Conservation (phyloP, 2,797 vertebrate genomes). For the Onychomys leucogaster region DNA sequence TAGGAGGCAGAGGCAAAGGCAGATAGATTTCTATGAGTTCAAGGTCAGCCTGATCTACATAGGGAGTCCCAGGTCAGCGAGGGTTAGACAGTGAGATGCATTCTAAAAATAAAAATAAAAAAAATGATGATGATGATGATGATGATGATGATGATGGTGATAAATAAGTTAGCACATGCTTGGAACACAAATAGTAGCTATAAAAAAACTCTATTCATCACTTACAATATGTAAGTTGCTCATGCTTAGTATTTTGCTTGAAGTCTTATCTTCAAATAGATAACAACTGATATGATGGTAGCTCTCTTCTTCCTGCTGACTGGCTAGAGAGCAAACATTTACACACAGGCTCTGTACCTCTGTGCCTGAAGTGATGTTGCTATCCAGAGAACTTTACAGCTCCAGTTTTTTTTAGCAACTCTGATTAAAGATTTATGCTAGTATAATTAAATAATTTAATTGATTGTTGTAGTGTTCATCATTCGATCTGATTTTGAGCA, state of each 20-base stretch:
- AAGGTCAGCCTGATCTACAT: background rate
- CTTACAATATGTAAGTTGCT: background rate
- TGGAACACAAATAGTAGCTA: background rate
- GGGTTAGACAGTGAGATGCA: background rate
- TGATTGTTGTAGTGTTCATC: background rate
- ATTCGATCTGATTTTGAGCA: background rate
- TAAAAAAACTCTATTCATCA: background rate
- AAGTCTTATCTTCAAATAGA: background rate
- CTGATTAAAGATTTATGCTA: background rate
- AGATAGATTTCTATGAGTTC: background rate
- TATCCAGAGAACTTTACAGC: background rate
- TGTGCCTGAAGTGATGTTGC: background rate
- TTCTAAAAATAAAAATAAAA: background rate
- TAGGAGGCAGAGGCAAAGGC: background rate
- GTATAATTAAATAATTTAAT: slow-evolving; percentile 15
- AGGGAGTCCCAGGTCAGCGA: background rate
- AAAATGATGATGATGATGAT: background rate
- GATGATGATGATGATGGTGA: background rate
- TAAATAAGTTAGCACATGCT: background rate
- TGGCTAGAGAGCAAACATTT: slow-evolving; percentile 28
- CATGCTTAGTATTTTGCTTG: background rate
- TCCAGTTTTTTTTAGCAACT: background rate
- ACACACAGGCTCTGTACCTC: background rate
- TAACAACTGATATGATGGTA: background rate
- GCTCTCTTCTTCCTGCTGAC: background rate